Evolutionary conservation across 2,888 invertebrate species (phyloP), one percentile per base, ranked within the genome.

Genomic region (Cosmia pyralina): DNA sequence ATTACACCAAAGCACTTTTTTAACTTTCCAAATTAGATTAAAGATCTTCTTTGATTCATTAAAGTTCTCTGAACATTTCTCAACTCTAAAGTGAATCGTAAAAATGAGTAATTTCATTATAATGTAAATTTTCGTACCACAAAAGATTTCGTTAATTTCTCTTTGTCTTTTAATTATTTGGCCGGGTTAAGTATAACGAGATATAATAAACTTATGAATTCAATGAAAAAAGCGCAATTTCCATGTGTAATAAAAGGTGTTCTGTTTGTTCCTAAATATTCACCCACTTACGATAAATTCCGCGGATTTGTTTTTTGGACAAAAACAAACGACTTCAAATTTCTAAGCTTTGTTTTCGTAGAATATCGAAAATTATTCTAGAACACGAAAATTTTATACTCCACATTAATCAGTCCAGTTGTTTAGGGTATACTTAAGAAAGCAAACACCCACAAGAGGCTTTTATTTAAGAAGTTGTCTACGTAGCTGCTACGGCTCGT

Each of bases 41-140:
- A 72, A 72, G 66, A 74, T 74, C 58, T 71, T 50, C 69, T 74
- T 84, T 84, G 67, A 82, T 77, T 62, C 72, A 81, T 84, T 68
- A 67, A 74, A 72, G 64, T 65, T 55, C 15, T 53, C 41, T 22
- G 46, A 78, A 74, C 28, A 75, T 60, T 80, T 80, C 17, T 55
- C 11, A 80, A 63, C 55, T 50, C 50, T 15, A 50, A 58, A 55
- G 17, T 52, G 46, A 72, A 72, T 63, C 62, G 65, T 69, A 69
- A 72, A 78, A 68, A 69, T 63, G 7, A 69, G 22, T 34, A 34
- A 59, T 59, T 58, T 34, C 0, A 41, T 66, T 72, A 48, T 55
- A 34, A 59, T 70, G 60, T 15, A 11, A 48, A 76, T 69, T 65
- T 64, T 64, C 2, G 6, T 22, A 38, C 7, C 13, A 46, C 17